phyloP scores from a whole-genome alignment of 2,888 invertebrate species.

The Nysson spinosus region DNA sequence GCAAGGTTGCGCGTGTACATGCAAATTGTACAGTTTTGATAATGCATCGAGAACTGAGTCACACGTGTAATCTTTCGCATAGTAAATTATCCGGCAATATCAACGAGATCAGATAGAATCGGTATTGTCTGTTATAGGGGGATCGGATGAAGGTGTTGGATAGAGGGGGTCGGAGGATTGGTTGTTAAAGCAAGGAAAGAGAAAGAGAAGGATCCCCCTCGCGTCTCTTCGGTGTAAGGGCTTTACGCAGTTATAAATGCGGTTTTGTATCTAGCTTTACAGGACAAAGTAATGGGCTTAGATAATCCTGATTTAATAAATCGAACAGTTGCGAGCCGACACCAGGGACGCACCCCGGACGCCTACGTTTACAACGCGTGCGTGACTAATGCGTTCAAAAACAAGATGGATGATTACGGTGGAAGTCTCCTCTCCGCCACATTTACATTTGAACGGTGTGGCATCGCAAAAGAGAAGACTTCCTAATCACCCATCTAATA shows the following conservation, averaged over 20 bases:
- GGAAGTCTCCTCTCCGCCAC: conserved; percentile 38
- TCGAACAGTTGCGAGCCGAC: conserved; percentile 75
- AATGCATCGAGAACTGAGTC: conserved; percentile 50
- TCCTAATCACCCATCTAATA: too few species aligned
- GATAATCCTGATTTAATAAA: conserved; percentile 78
- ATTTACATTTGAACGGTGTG: conserved; percentile 59
- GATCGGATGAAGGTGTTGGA: conserved; percentile 3
- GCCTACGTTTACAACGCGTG: conserved; percentile 69
- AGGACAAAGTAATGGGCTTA: conserved; percentile 74
- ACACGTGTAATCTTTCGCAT: conserved; percentile 56
- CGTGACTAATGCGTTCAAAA: conserved; percentile 75
- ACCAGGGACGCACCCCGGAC: conserved; percentile 18
- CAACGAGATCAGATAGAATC: conserved; percentile 65
- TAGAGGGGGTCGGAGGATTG: conserved; percentile 5
- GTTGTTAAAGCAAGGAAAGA: neutral
- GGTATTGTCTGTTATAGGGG: conserved; percentile 52
- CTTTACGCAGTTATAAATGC: conserved; percentile 68
- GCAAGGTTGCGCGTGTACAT: conserved; percentile 22
- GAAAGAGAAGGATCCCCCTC: conserved; percentile 17
- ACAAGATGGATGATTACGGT: conserved; percentile 57
- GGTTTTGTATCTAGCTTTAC: conserved; percentile 74
- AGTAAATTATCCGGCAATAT: conserved; percentile 65
- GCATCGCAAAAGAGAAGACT: conserved; percentile 10
- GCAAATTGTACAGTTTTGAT: conserved; percentile 38
- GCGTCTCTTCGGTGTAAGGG: conserved; percentile 46